Conservation (phyloP, 2,888 invertebrate genomes). For the Cheilosia variabilis region DNA sequence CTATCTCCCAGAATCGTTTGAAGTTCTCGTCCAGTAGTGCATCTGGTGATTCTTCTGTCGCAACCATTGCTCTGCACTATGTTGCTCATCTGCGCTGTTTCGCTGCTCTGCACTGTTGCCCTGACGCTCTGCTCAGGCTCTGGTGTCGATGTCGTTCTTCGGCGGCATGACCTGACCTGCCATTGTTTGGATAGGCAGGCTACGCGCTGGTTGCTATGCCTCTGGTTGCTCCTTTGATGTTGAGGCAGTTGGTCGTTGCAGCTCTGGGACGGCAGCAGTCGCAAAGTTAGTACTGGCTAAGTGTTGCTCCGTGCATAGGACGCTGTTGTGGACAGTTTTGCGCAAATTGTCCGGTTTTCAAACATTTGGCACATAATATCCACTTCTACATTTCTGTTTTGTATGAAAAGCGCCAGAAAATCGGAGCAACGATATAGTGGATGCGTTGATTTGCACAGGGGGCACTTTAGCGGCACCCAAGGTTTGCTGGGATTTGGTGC, state of each 20-base stretch:
- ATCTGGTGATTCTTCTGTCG: not conserved
- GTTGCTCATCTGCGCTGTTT: not conserved
- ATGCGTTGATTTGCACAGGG: not conserved
- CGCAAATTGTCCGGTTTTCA: not conserved
- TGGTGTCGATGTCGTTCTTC: constrained; percentile 4
- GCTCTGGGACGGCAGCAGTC: not conserved
- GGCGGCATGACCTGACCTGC: not conserved
- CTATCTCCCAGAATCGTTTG: constrained; percentile 10
- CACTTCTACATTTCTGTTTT: not conserved
- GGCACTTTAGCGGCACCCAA: constrained; percentile 1
- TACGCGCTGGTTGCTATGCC: not conserved
- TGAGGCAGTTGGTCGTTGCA: not conserved
- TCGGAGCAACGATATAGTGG: constrained; percentile 1
- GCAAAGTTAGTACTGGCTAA: not conserved
- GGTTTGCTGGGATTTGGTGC: not conserved
- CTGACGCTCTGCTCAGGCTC: not conserved
- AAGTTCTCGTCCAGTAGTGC: constrained; percentile 8
- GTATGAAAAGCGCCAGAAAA: constrained; percentile 1
- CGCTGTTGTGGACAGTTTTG: constrained; percentile 5
- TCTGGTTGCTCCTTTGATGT: not conserved
- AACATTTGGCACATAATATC: not conserved
- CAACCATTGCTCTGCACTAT: constrained; percentile 15
- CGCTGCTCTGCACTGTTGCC: not conserved
- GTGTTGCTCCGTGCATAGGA: constrained; percentile 1
- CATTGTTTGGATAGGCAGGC: not conserved